Evolutionary conservation across 1,140 invertebrate species (phyloP).

Genomic region (Drosophila paulistorum): DNA sequence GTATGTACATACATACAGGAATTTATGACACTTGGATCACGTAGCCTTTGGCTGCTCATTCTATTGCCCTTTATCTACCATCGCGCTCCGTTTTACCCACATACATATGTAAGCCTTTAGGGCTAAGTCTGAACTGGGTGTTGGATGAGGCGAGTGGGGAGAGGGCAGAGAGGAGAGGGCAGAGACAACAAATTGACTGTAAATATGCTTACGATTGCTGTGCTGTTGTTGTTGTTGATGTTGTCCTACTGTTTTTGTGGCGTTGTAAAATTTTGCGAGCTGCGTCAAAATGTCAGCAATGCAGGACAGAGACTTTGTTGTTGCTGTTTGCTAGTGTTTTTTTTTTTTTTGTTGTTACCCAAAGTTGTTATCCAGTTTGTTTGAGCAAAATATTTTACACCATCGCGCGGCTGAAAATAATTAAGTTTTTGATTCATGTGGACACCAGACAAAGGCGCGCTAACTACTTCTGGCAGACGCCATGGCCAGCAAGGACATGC

Average conservation of each 20-base stretch:
- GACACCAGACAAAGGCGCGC: slow-evolving; percentile 67
- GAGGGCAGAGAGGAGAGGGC: background rate
- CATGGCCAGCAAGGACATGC: slow-evolving; percentile 36
- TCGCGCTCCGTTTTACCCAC: background rate
- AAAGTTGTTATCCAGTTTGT: slow-evolving; percentile 44
- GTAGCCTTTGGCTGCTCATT: slow-evolving; percentile 19
- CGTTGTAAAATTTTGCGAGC: slow-evolving; percentile 61
- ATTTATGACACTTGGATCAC: slow-evolving; percentile 62
- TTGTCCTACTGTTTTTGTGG: slow-evolving; percentile 49
- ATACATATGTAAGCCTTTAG: slow-evolving; percentile 29
- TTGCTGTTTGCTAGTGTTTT: slow-evolving; percentile 27
- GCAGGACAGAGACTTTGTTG: slow-evolving; percentile 57
- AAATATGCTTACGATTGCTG: slow-evolving; percentile 72
- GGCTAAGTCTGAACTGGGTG: background rate
- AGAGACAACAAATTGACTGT: slow-evolving; percentile 69
- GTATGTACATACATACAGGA: slow-evolving; percentile 8
- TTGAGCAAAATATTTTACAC: slow-evolving; percentile 59
- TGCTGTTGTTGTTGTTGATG: slow-evolving; percentile 18
- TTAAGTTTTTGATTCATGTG: slow-evolving; percentile 81
- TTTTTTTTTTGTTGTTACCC: background rate
- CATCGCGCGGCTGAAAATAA: slow-evolving; percentile 74
- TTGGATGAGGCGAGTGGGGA: background rate
- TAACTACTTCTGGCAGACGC: slow-evolving; percentile 54
- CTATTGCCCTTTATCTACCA: background rate
- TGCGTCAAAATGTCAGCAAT: slow-evolving; percentile 68